A percentile compares a stretch with the other conserved stretches of the same genome.
Conservation (phyloP, 2,888 invertebrate species). For the Drosophila vallismaia region DNA sequence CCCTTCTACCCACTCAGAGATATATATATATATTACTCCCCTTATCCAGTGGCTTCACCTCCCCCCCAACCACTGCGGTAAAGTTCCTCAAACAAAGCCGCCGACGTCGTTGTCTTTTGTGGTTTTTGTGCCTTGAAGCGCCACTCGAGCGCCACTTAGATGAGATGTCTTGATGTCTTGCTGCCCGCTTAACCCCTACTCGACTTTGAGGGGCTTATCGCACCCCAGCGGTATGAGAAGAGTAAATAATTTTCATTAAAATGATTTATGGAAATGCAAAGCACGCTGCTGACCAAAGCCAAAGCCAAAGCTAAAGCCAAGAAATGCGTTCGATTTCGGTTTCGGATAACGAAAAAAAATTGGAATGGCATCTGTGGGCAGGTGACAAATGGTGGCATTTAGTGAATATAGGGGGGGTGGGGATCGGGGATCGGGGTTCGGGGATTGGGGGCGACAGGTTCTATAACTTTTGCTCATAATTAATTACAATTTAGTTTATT, state of each 20-base stretch:
- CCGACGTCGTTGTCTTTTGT: conserved; percentile 25
- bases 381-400: conserved; percentile 69
- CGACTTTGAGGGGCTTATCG: conserved; percentile 51
- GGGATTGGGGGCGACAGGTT: conserved; percentile 1
- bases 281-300: conserved; percentile 57
- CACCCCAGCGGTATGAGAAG: conserved; percentile 33
- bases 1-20: background rate
- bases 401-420: conserved; percentile 11
- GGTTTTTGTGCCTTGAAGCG: conserved; percentile 39
- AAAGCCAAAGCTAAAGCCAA: conserved; percentile 32
- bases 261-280: conserved; percentile 78
- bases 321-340: conserved; percentile 24
- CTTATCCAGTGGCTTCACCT: background rate
- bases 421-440: background rate
- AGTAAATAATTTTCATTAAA: conserved; percentile 72
- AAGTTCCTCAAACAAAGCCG: conserved; percentile 68
- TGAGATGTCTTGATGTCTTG: conserved; percentile 75
- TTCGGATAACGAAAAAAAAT: conserved; percentile 3
- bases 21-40: background rate
- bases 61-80: conserved; percentile 2
- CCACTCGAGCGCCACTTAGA: conserved; percentile 73
- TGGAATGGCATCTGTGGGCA: conserved; percentile 18
- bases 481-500: conserved; percentile 75
- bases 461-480: conserved; percentile 61
- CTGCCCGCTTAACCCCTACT: conserved; percentile 6